Percentiles rank a stretch among this genome's conserved stretches.
Evolutionary conservation across 2,888 invertebrate species (phyloP).

Genomic region (Andrena trimmerana): DNA sequence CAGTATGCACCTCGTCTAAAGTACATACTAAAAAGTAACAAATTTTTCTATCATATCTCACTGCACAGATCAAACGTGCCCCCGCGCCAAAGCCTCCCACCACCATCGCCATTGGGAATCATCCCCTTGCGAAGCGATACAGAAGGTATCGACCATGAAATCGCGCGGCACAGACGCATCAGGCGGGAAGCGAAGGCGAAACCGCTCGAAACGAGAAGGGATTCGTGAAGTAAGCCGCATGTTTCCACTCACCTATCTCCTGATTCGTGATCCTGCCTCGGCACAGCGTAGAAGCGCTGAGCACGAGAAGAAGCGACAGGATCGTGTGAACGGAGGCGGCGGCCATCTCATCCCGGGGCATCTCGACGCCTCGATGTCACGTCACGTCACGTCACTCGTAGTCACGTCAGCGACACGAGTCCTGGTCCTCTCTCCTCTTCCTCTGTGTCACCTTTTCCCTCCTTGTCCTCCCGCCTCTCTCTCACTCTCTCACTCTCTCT

Average conservation of each 20-base stretch:
- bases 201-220: neutral
- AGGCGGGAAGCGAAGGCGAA: neutral
- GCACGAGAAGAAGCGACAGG: slow-evolving; percentile 70
- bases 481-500: neutral
- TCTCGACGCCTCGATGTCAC: slow-evolving; percentile 75
- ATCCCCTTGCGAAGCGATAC: too few relatives aligned
- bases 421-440: slow-evolving; percentile 1
- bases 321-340: slow-evolving; percentile 57
- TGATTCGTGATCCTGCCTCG: slow-evolving; percentile 80
- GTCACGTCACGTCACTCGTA: slow-evolving; percentile 71
- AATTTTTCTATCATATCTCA: too few relatives aligned
- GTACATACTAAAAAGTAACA: too few relatives aligned
- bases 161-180: neutral
- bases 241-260: slow-evolving; percentile 81
- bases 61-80: too few relatives aligned
- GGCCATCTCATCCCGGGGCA: slow-evolving; percentile 72
- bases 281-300: slow-evolving; percentile 63
- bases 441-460: neutral
- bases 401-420: slow-evolving; percentile 47
- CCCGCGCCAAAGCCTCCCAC: too few relatives aligned
- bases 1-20: too few relatives aligned
- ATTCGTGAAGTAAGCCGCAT: neutral
- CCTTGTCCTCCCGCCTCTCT: neutral
- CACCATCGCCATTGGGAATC: too few relatives aligned
- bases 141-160: neutral